Percentiles rank a stretch among this genome's conserved stretches.
Evolutionary conservation across 2,888 invertebrate species (phyloP).

Genomic region (Metacarcinus magister): DNA sequence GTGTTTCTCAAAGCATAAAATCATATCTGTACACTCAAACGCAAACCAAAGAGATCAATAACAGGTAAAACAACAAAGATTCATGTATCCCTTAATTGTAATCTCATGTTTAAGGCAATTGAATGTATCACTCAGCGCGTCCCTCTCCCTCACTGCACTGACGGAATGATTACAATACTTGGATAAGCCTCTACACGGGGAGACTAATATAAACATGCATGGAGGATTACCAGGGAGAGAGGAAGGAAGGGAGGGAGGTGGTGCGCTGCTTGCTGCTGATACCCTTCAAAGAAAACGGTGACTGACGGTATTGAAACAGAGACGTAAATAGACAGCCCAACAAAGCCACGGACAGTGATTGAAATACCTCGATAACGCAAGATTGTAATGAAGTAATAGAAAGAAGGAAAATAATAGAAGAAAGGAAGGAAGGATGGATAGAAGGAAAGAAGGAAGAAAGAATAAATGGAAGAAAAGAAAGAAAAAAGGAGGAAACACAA

Average conservation of each 20-base stretch:
- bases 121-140: background rate
- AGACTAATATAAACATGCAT: background rate
- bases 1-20: too few species aligned
- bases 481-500: background rate
- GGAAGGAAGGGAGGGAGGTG: background rate
- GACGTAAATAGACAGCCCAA: background rate
- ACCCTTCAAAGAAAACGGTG: background rate
- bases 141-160: background rate
- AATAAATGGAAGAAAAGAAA: background rate
- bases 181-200: background rate
- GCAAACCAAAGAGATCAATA: background rate
- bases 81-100: background rate
- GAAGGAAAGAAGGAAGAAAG: background rate
- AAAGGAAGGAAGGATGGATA: background rate
- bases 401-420: background rate
- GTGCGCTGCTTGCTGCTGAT: background rate
- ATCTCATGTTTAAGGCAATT: background rate
- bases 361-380: background rate
- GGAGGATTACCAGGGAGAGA: too few species aligned
- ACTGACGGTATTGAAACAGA: background rate
- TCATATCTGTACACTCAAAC: too few species aligned
- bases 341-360: background rate
- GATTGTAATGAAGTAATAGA: background rate
- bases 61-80: background rate
- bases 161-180: background rate